Percentiles rank a stretch among this genome's conserved stretches.
Conservation (phyloP, 2,797 vertebrate genomes). For the Mastacembelus armatus region DNA sequence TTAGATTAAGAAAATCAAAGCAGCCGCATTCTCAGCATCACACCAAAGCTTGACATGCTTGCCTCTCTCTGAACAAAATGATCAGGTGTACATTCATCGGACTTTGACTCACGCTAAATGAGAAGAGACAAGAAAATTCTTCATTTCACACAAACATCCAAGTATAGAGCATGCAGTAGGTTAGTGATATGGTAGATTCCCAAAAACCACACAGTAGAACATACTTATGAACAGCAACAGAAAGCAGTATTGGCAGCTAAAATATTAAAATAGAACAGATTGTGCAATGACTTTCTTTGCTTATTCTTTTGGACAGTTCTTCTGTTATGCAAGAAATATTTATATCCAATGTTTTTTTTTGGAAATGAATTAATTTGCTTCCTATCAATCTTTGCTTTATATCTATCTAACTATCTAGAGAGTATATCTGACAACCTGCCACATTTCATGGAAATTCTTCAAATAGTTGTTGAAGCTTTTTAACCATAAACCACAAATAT, state of each 20-base stretch:
- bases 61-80: conserved; percentile 82
- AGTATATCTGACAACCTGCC: too few species aligned
- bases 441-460: too few species aligned
- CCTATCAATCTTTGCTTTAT: too few species aligned
- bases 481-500: too few species aligned
- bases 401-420: too few species aligned
- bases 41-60: conserved; percentile 75
- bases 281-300: background rate
- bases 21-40: conserved; percentile 48
- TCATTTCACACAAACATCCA: conserved; percentile 31
- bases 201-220: conserved; percentile 13
- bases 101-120: conserved; percentile 77
- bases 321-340: too few species aligned
- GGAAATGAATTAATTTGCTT: too few species aligned
- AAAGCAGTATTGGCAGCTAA: conserved; percentile 39
- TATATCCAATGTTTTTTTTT: too few species aligned
- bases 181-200: conserved; percentile 29
- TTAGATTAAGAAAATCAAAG: conserved; percentile 53
- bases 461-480: too few species aligned
- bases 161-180: conserved; percentile 49
- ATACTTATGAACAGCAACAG: conserved; percentile 2
- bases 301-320: background rate
- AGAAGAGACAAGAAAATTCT: conserved; percentile 66
- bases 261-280: background rate
- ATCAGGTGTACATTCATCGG: conserved; percentile 81